A percentile compares a stretch with the other conserved stretches of the same genome.
Evolutionary conservation across 2,888 invertebrate genomes (phyloP).

Genomic region (Leptinotarsa tumamoca): DNA sequence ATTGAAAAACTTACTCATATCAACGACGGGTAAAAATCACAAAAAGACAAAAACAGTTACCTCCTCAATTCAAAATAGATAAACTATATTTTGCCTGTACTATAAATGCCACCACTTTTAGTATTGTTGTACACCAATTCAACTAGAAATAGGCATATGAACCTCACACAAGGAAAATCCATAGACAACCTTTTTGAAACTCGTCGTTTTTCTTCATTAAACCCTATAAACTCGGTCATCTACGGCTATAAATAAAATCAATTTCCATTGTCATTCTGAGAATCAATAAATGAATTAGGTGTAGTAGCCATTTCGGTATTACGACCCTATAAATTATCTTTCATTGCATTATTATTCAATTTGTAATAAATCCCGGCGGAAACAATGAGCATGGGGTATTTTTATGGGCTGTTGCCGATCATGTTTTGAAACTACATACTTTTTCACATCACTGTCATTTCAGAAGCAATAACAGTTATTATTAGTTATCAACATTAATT

Average conservation of each 20-base stretch:
- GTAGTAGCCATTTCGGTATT: constrained; percentile 4
- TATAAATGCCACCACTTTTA: no score
- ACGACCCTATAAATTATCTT: constrained; percentile 6
- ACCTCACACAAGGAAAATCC: no score
- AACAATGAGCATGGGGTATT: not conserved
- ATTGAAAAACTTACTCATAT: no score
- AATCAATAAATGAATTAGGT: constrained; percentile 14
- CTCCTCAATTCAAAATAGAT: no score
- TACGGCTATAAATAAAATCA: constrained; percentile 1
- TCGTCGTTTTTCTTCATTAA: not conserved
- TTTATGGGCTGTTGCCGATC: not conserved
- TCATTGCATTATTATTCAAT: constrained; percentile 8
- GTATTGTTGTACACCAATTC: no score
- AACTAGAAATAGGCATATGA: no score
- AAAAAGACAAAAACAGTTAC: no score
- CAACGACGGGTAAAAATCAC: no score
- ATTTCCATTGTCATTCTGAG: constrained; percentile 3
- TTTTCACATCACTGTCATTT: not conserved
- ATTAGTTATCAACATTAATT: not conserved
- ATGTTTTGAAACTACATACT: not conserved
- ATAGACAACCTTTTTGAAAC: no score
- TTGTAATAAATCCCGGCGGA: not conserved
- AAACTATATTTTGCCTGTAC: no score
- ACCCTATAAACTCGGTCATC: not conserved
- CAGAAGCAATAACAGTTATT: not conserved